These are phyloP conservation scores for Philotrypesis tridentata DNA, from an alignment of 1,140 invertebrate species.

Conservation along the genomic window DNA sequence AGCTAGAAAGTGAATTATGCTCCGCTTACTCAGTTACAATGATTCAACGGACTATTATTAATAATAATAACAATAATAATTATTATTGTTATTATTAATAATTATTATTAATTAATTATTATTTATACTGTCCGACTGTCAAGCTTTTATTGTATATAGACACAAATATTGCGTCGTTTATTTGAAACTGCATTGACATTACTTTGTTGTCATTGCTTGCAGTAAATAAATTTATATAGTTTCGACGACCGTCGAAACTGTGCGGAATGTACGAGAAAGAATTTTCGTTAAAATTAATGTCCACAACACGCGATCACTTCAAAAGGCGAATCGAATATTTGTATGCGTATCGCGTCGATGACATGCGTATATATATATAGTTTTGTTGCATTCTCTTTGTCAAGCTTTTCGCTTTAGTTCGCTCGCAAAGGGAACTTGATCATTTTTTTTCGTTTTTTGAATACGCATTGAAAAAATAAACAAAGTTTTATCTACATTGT, in stretches of 20 bases:
- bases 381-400: neutral
- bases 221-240: too few relatives aligned
- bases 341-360: neutral
- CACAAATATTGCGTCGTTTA: too few relatives aligned
- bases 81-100: too few relatives aligned
- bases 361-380: neutral
- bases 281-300: neutral
- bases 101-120: too few relatives aligned
- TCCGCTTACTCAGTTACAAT: neutral
- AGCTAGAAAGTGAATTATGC: neutral
- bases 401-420: neutral
- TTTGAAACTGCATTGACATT: too few relatives aligned
- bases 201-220: too few relatives aligned
- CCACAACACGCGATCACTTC: neutral
- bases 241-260: neutral
- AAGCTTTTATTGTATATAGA: too few relatives aligned
- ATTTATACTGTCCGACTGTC: too few relatives aligned
- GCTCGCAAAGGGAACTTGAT: neutral
- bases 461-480: too few relatives aligned
- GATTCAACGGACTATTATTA: too few relatives aligned
- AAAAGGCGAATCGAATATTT: neutral
- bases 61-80: too few relatives aligned
- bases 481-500: too few relatives aligned
- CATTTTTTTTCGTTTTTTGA: neutral
- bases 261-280: neutral